Percentiles rank a stretch among this genome's conserved stretches.
phyloP scores from a whole-genome alignment of 2,797 vertebrate species.

The Periparus ater region DNA sequence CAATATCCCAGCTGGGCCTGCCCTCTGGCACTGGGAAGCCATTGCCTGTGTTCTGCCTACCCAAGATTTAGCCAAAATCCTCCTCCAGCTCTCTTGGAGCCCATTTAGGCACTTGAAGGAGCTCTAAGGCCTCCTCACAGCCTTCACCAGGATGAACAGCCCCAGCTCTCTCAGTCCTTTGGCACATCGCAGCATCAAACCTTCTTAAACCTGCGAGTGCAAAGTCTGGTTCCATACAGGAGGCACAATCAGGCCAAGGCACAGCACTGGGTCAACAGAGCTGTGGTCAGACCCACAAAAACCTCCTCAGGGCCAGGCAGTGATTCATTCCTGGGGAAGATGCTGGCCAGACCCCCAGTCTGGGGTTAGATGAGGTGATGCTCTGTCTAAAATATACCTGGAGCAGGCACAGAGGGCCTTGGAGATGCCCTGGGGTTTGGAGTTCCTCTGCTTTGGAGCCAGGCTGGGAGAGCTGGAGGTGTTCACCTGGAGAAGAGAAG shows the following conservation, averaged over 20 bases:
- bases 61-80: neutral
- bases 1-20: rapidly evolving
- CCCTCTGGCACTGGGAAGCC: neutral
- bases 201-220: neutral
- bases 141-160: neutral
- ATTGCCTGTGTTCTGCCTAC: neutral
- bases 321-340: neutral
- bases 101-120: neutral
- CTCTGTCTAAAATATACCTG: neutral
- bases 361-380: neutral
- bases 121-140: too few relatives aligned
- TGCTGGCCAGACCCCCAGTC: neutral
- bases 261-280: neutral
- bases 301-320: neutral
- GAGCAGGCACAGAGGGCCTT: neutral
- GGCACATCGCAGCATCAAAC: neutral
- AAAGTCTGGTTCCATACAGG: neutral
- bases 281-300: neutral
- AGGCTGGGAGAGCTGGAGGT: neutral
- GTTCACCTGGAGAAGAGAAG: neutral
- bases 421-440: neutral
- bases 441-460: neutral
- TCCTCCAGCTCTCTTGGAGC: too few relatives aligned
- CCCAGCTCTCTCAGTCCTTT: neutral
- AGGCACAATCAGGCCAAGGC: rapidly evolving